phyloP scores from a whole-genome alignment of 2,888 invertebrate genomes.

The Acronicta leporina region DNA sequence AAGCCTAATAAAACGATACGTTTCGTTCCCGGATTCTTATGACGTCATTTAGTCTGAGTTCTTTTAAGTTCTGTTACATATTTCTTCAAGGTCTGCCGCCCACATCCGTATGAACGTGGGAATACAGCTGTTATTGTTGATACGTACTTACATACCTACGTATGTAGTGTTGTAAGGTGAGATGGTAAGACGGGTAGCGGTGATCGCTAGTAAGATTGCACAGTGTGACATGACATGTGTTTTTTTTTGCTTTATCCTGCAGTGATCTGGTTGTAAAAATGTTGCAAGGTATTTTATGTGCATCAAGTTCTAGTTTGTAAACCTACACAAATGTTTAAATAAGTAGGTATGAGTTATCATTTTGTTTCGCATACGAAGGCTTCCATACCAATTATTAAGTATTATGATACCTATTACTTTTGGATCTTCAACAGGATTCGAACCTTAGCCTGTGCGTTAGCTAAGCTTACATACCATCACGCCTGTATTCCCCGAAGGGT shows the following conservation, averaged over 20 bases:
- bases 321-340: no score
- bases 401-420: no score
- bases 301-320: no score
- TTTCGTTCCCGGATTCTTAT: slow-evolving; percentile 49
- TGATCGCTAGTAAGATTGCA: slow-evolving; percentile 25
- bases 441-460: no score
- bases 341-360: no score
- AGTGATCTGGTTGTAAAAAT: slow-evolving; percentile 14
- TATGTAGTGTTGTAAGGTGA: slow-evolving; percentile 31
- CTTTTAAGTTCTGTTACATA: slow-evolving; percentile 54
- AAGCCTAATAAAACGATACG: slow-evolving; percentile 6
- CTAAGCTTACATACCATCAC: no score
- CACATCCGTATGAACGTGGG: slow-evolving; percentile 60
- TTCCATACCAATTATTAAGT: no score
- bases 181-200: slow-evolving; percentile 51
- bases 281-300: slow-evolving; percentile 3
- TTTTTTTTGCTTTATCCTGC: background rate
- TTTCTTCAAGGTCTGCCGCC: slow-evolving; percentile 58
- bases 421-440: no score
- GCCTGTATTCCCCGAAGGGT: no score
- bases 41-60: slow-evolving; percentile 34
- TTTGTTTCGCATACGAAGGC: no score
- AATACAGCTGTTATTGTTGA: slow-evolving; percentile 56
- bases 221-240: background rate
- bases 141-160: slow-evolving; percentile 27